These are phyloP conservation scores for Hesperia comma DNA, from an alignment of 2,888 invertebrate genomes.

Conservation along the genomic window DNA sequence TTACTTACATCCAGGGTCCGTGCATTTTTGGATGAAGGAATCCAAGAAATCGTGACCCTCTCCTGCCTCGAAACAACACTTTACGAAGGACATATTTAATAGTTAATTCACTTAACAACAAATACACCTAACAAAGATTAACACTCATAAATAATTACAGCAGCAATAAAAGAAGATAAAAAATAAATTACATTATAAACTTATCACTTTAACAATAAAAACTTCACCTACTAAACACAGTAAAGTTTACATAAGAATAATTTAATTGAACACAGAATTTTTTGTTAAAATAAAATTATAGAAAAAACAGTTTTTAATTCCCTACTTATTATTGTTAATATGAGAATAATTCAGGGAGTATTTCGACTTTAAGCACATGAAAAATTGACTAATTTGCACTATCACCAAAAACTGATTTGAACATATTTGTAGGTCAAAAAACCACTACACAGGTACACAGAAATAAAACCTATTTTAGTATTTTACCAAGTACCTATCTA, in stretches of 20 bases:
- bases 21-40: constrained; percentile 90
- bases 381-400: constrained; percentile 42
- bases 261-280: constrained; percentile 14
- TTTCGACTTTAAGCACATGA: constrained; percentile 27
- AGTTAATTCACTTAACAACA: constrained; percentile 6
- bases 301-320: not conserved
- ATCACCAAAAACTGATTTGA: constrained; percentile 32
- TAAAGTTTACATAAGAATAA: not conserved
- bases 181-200: constrained; percentile 36
- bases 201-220: constrained; percentile 3
- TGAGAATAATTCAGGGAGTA: constrained; percentile 32
- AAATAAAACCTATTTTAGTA: constrained; percentile 42
- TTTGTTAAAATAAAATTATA: not conserved
- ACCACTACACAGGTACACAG: constrained; percentile 57
- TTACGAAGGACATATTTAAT: constrained; percentile 86
- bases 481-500: constrained; percentile 37
- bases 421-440: constrained; percentile 53
- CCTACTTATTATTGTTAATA: not conserved
- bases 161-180: constrained; percentile 21
- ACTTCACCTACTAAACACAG: not conserved
- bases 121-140: constrained; percentile 1
- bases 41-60: constrained; percentile 90
- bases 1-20: constrained; percentile 92
- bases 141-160: constrained; percentile 23
- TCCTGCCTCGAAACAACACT: constrained; percentile 91